phyloP scores from a whole-genome alignment of 2,888 invertebrate species.

The Oscheius sp. region DNA sequence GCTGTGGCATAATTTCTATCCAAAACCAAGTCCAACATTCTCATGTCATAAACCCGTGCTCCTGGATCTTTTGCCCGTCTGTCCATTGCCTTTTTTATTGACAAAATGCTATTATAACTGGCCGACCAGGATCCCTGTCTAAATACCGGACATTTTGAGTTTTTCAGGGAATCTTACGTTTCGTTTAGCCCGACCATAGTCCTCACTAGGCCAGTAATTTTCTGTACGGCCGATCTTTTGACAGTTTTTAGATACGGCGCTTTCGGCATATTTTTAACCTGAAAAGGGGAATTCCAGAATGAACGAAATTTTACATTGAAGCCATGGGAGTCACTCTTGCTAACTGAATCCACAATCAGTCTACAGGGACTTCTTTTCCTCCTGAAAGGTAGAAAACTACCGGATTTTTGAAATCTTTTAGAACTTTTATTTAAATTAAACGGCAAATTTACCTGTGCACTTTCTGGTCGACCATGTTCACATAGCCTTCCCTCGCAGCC shows the following conservation, averaged over 20 bases:
- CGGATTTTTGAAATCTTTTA: too few species aligned
- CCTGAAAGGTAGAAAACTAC: too few species aligned
- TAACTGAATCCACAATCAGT: conserved; percentile 47
- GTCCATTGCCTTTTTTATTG: conserved; percentile 57
- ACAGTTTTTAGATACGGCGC: conserved; percentile 44
- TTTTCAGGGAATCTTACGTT: conserved; percentile 10
- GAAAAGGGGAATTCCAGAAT: background rate
- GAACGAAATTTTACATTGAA: conserved; percentile 3
- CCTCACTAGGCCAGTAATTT: conserved; percentile 39
- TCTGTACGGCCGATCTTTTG: conserved; percentile 37
- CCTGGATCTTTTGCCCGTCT: conserved; percentile 58
- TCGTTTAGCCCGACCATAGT: conserved; percentile 19
- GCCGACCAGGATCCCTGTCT: conserved; percentile 51
- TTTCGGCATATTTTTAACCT: conserved; percentile 43
- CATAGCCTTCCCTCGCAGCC: conserved; percentile 18
- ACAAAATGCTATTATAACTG: conserved; percentile 61
- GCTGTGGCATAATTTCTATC: conserved; percentile 37
- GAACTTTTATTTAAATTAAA: too few species aligned
- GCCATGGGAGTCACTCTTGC: conserved; percentile 52
- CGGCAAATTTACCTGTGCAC: background rate
- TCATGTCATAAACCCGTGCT: conserved; percentile 63
- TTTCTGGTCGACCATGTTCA: background rate
- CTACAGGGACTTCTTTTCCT: conserved; percentile 55
- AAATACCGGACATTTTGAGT: background rate
- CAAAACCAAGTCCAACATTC: conserved; percentile 68